Evolutionary conservation across 2,888 invertebrate species (phyloP).

Genomic region (Lochmaea crataegi): DNA sequence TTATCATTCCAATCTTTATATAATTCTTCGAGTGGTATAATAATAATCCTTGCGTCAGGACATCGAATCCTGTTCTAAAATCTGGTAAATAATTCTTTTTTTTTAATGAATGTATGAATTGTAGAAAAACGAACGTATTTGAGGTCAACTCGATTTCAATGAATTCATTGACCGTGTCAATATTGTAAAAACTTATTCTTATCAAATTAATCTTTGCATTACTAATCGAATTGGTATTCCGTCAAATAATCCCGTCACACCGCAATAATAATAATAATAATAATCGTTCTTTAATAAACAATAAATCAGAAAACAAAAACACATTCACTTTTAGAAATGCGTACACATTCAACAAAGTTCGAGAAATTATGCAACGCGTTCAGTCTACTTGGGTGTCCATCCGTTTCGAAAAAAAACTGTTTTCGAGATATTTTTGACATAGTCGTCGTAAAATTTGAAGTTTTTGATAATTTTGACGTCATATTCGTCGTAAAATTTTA

Average conservation of each 20-base stretch:
- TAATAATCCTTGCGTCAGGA: too few relatives aligned
- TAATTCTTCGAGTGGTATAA: too few relatives aligned
- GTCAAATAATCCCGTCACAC: neutral
- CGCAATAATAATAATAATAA: too few relatives aligned
- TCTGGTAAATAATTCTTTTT: too few relatives aligned
- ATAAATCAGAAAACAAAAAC: slow-evolving; percentile 15
- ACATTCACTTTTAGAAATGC: slow-evolving; percentile 4
- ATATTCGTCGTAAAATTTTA: too few relatives aligned
- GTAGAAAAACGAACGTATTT: neutral
- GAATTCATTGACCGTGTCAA: neutral
- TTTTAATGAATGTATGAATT: neutral
- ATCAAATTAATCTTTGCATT: slow-evolving; percentile 1
- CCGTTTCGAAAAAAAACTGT: slow-evolving; percentile 11
- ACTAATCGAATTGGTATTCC: neutral
- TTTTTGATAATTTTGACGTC: too few relatives aligned
- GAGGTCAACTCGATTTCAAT: slow-evolving; percentile 3
- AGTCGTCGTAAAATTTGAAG: too few relatives aligned
- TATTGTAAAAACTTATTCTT: slow-evolving; percentile 4
- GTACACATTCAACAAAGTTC: neutral
- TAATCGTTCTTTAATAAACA: slow-evolving; percentile 1
- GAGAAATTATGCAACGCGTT: neutral
- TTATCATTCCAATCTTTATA: too few relatives aligned
- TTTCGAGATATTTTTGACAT: too few relatives aligned
- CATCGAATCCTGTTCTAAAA: too few relatives aligned
- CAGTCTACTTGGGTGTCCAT: neutral